Conservation (phyloP, 2,797 vertebrate genomes). For the Hippopotamyrus pictus region DNA sequence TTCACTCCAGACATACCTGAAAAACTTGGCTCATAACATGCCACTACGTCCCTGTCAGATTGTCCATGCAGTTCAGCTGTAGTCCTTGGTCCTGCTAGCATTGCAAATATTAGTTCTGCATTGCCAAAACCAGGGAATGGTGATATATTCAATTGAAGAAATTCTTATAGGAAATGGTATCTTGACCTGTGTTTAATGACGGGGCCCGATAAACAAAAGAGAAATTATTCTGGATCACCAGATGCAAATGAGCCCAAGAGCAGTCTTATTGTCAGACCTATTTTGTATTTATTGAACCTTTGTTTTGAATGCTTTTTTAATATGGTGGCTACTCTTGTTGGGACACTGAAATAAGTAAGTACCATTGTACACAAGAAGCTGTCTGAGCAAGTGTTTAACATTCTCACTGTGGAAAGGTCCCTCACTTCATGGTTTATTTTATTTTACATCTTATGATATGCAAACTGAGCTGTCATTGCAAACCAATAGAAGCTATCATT, state of each 20-base stretch:
- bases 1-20: not conserved
- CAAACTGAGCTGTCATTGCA: constrained; percentile 12
- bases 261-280: not conserved
- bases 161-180: not conserved
- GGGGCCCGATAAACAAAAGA: not conserved
- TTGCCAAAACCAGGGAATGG: not conserved
- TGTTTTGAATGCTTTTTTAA: not conserved
- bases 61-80: not conserved
- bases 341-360: not conserved
- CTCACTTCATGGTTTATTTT: constrained; percentile 4
- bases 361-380: not conserved
- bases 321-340: not conserved
- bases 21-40: not conserved
- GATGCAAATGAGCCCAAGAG: not conserved
- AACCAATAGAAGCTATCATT: constrained; percentile 8
- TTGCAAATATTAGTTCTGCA: not conserved
- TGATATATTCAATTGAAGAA: not conserved
- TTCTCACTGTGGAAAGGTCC: not conserved
- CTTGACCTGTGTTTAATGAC: not conserved
- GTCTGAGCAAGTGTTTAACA: constrained; percentile 7
- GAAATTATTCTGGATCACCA: not conserved
- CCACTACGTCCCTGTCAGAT: not conserved
- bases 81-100: not conserved
- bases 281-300: not conserved
- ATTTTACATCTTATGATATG: constrained; percentile 5